Percentiles rank a stretch among this genome's conserved stretches.
Conservation (phyloP, 2,797 vertebrate species). For the Selene dorsalis region DNA sequence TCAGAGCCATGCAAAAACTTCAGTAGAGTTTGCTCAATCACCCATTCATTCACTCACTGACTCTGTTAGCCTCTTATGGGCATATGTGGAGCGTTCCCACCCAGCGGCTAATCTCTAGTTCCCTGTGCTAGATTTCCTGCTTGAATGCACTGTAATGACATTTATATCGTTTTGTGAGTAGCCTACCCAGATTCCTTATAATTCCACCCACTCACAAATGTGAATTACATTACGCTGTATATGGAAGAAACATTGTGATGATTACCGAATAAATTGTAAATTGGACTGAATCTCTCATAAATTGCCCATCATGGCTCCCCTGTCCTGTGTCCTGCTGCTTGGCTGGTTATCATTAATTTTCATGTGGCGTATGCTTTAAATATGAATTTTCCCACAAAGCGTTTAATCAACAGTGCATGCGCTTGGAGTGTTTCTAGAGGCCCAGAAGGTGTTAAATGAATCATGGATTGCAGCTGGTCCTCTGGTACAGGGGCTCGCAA, state of each 20-base stretch:
- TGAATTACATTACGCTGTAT: conserved; percentile 75
- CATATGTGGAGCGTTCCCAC: conserved; percentile 75
- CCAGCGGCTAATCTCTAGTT: conserved; percentile 79
- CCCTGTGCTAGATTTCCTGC: conserved; percentile 80
- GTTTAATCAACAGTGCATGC: conserved; percentile 78
- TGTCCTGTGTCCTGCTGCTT: conserved; percentile 68
- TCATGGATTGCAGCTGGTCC: conserved; percentile 80
- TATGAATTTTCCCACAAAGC: conserved; percentile 79
- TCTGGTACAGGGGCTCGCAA: conserved; percentile 71
- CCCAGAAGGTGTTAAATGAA: conserved; percentile 83
- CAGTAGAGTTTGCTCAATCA: conserved; percentile 74
- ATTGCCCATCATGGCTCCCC: conserved; percentile 64
- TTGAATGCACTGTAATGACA: conserved; percentile 84
- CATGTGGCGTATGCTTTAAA: conserved; percentile 81
- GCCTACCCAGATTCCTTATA: conserved; percentile 75
- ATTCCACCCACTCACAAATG: conserved; percentile 76
- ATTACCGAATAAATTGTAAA: conserved; percentile 80
- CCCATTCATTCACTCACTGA: conserved; percentile 69
- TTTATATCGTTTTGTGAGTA: conserved; percentile 80
- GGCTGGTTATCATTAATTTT: conserved; percentile 80
- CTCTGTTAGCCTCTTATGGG: conserved; percentile 73
- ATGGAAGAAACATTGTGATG: conserved; percentile 73
- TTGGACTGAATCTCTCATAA: conserved; percentile 72
- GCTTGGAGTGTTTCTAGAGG: conserved; percentile 65
- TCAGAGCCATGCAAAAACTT: conserved; percentile 64